These are phyloP conservation scores for Casuarius casuarius DNA, from an alignment of 2,113 vertebrate species.

Conservation along the genomic window DNA sequence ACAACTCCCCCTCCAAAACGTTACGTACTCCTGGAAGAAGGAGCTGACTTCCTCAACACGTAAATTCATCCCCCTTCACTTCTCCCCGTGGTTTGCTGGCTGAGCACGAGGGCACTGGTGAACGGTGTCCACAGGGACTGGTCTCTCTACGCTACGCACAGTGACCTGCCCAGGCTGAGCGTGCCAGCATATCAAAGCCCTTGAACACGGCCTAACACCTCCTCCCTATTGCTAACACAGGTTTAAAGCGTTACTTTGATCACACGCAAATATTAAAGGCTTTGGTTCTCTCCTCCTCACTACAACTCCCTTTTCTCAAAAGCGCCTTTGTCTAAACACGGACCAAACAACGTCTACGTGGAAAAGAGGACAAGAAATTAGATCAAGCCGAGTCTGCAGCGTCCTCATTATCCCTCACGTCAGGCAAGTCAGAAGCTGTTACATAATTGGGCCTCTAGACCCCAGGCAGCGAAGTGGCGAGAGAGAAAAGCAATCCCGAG, in stretches of 20 bases:
- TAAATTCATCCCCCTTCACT: neutral
- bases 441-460: slow-evolving; percentile 60
- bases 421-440: slow-evolving; percentile 64
- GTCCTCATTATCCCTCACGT: slow-evolving; percentile 54
- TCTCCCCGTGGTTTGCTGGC: neutral
- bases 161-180: neutral
- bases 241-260: neutral
- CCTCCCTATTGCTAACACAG: neutral
- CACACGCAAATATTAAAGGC: neutral
- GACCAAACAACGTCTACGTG: slow-evolving; percentile 24
- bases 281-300: neutral
- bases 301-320: neutral
- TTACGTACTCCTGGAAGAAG: too few species aligned
- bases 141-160: too few species aligned
- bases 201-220: neutral
- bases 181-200: neutral
- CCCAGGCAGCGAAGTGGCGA: slow-evolving; percentile 67
- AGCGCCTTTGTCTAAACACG: slow-evolving; percentile 13
- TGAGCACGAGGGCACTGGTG: neutral
- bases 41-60: neutral
- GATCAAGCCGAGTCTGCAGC: slow-evolving; percentile 39
- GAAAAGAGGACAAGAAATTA: slow-evolving; percentile 69
- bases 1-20: too few species aligned
- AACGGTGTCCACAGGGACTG: too few species aligned
- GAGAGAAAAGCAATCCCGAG: slow-evolving; percentile 48